Conservation (phyloP, 2,888 invertebrate species). For the Colostygia pectinataria region DNA sequence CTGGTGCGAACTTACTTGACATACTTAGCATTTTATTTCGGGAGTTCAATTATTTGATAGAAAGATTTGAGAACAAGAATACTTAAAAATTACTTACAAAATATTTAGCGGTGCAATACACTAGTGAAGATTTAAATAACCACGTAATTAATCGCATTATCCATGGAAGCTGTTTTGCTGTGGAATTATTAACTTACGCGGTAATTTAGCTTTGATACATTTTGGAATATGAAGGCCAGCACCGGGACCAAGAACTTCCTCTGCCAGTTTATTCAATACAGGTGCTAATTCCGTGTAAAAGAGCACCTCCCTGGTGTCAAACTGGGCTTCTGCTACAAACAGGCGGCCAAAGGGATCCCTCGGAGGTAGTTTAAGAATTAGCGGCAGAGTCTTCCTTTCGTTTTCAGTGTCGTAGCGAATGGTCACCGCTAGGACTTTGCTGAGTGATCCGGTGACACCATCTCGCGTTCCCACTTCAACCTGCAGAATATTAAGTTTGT, state of each 20-base stretch:
- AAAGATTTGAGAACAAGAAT: too few relatives aligned
- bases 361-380: slow-evolving; percentile 90
- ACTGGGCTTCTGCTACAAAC: slow-evolving; percentile 92
- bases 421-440: slow-evolving; percentile 89
- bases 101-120: too few relatives aligned
- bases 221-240: slow-evolving; percentile 76
- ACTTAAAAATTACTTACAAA: too few relatives aligned
- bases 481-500: too few relatives aligned
- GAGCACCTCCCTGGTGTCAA: slow-evolving; percentile 91
- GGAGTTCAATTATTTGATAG: too few relatives aligned
- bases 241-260: slow-evolving; percentile 77
- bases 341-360: slow-evolving; percentile 90
- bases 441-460: slow-evolving; percentile 88
- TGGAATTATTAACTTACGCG: slow-evolving; percentile 52
- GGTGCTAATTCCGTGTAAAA: slow-evolving; percentile 91
- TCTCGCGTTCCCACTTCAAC: slow-evolving; percentile 77
- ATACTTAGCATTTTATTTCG: too few relatives aligned
- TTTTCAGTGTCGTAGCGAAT: slow-evolving; percentile 83
- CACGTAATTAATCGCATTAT: too few relatives aligned
- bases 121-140: too few relatives aligned
- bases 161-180: too few relatives aligned
- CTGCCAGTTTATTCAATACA: slow-evolving; percentile 87
- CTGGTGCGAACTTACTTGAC: too few relatives aligned
- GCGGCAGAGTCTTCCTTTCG: slow-evolving; percentile 62
- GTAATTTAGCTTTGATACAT: slow-evolving; percentile 88